phyloP scores from a whole-genome alignment of 2,113 vertebrate species.

The Callocephalon fimbriatum region DNA sequence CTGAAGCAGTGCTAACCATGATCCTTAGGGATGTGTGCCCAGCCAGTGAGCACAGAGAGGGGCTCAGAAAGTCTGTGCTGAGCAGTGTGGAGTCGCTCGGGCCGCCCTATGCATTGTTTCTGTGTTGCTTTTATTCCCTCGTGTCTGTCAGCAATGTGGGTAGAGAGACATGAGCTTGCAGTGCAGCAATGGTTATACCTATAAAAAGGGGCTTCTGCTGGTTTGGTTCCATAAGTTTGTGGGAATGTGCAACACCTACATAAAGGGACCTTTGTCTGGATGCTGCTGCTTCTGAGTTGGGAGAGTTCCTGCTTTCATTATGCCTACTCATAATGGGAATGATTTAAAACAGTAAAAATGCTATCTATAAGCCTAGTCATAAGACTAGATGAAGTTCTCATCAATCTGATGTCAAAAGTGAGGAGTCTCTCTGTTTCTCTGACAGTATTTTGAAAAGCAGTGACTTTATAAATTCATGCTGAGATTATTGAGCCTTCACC shows the following conservation, averaged over 20 bases:
- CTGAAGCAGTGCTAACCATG: not conserved
- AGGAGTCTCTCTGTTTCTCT: not conserved
- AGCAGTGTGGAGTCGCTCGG: not conserved
- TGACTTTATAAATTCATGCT: not conserved
- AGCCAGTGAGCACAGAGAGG: not conserved
- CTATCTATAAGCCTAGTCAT: accelerated
- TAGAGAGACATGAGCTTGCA: not conserved
- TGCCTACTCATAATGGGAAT: not conserved
- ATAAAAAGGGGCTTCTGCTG: not conserved
- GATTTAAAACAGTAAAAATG: not conserved
- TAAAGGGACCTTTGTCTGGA: not conserved
- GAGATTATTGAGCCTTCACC: not conserved
- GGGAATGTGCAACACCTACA: not conserved
- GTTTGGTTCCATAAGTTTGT: not conserved
- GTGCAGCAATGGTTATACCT: not conserved
- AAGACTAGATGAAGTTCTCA: not conserved
- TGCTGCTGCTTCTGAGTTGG: not conserved
- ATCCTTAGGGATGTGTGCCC: not conserved
- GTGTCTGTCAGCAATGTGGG: accelerated
- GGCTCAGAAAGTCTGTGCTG: not conserved
- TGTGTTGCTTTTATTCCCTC: not conserved
- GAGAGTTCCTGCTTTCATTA: not conserved
- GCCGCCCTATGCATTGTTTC: not conserved
- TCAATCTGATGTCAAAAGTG: not conserved
- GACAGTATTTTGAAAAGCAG: not conserved